phyloP scores from a whole-genome alignment of 2,113 vertebrate genomes.

The Sorex fumeus region DNA sequence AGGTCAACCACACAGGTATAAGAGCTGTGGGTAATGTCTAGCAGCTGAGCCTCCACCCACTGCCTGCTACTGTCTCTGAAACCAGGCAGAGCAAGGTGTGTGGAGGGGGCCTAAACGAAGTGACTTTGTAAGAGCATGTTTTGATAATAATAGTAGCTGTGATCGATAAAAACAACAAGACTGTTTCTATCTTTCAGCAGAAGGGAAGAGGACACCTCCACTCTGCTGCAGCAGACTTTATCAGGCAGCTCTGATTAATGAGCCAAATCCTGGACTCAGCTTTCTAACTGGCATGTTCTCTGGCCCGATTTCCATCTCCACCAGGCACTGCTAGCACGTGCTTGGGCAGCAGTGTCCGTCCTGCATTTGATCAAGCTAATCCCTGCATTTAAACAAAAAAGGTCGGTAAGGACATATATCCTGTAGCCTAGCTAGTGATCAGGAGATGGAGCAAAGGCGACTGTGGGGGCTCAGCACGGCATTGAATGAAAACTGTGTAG shows the following conservation, averaged over 20 bases:
- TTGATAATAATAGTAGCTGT: conserved; percentile 39
- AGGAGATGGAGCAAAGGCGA: not conserved
- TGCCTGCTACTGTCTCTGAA: not conserved
- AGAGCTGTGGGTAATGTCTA: conserved; percentile 30
- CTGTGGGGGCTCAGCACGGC: too few species aligned
- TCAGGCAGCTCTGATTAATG: conserved; percentile 68
- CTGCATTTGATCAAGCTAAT: not conserved
- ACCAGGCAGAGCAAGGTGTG: not conserved
- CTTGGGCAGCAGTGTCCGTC: not conserved
- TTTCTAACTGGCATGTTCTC: conserved; percentile 32
- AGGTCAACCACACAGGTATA: not conserved
- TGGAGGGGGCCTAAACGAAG: not conserved
- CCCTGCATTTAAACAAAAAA: conserved; percentile 50
- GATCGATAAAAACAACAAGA: conserved; percentile 64
- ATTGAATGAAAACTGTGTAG: not conserved
- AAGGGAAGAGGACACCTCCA: not conserved
- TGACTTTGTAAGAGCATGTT: conserved; percentile 45
- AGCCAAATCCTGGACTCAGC: not conserved
- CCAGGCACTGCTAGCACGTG: fast-evolving
- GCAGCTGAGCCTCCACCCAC: too few species aligned
- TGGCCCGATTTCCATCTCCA: conserved; percentile 33
- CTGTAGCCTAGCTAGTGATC: not conserved
- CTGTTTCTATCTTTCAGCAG: conserved; percentile 37
- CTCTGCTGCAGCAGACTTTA: conserved; percentile 42
- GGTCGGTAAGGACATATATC: not conserved